Conservation (phyloP, 2,888 invertebrate genomes). For the Drosophila helvetica region DNA sequence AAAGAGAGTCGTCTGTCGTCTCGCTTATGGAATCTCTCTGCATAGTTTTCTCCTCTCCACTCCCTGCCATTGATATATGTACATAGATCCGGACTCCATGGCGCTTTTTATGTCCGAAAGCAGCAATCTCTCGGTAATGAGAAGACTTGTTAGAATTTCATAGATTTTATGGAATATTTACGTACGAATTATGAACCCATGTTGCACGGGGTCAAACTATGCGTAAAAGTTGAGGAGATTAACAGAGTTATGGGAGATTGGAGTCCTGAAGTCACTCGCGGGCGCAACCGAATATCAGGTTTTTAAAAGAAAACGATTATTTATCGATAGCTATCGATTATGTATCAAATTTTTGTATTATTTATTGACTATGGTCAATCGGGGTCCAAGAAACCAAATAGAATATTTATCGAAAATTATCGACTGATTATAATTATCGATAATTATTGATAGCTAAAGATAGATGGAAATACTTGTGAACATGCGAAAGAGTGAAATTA, state of each 20-base stretch:
- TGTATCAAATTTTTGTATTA: no score
- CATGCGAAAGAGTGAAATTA: no score
- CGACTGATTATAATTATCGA: no score
- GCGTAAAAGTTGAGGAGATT: neutral
- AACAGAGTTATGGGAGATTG: neutral
- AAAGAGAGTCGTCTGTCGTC: conserved; percentile 65
- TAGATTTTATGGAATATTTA: neutral
- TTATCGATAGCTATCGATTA: no score
- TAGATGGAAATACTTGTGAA: no score
- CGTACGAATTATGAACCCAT: neutral
- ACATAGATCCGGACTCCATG: neutral
- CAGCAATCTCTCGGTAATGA: neutral
- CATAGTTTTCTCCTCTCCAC: conserved; percentile 49
- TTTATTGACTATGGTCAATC: no score
- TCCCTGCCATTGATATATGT: conserved; percentile 46
- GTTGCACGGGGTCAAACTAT: neutral
- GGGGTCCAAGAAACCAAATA: no score
- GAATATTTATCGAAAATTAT: no score
- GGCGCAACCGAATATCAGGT: no score
- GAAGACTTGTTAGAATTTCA: neutral
- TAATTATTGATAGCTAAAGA: no score
- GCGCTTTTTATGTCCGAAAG: neutral
- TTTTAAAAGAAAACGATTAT: no score
- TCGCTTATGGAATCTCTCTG: conserved; percentile 71
- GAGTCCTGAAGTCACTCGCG: neutral